Base-by-base conservation (phyloP, 2,797 vertebrate species). In the Neosilurus mollespiculum region DNA sequence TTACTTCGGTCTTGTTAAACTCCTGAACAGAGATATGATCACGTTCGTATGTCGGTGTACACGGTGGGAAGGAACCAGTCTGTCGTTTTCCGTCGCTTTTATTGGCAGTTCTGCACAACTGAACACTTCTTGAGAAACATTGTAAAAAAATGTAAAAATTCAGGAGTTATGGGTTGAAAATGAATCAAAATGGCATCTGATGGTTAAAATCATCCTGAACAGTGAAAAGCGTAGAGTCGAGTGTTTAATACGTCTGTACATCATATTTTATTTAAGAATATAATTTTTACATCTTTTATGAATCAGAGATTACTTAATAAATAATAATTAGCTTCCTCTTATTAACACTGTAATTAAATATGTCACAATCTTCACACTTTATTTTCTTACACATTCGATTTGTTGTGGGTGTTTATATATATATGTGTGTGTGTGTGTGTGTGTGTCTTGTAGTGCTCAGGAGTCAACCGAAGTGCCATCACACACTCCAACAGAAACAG, bases 391-490 rank as follows among this genome's bases (percentile, higher is more conserved):
- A 66, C 26, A 30, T 8, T 67, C 16, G n/a, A n/a, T n/a, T n/a
- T n/a, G n/a, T n/a, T n/a, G n/a, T n/a, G n/a, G n/a, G n/a, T n/a
- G n/a, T n/a, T n/a, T 30, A 30, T 30, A 30, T 30, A 30, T 2
- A 30, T 30, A 30, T 62, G 34, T 67, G 16, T 67, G 49, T 80
- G 78, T 77, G 54, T 61, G 34, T 59, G 26, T 61, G 73, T 26
- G 76, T 64, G 59, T 79, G 78, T 66, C 43, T 54, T 79, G 5
- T 30, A 80, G 78, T 80, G 78, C 78, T 37, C 37, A n/a, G 51
- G 26, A 54, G 56, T 1, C 4, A 3, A 1, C 0, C 10, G 54
- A 22, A 56, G 64, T 37, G 78, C 78, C 78, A 80, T 80, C 26
- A 80, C 78, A 67, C 78, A 80, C 51, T 56, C 49, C 51, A 56